Base-by-base conservation (phyloP, 1,140 invertebrate genomes). In the Diorhabda sublineata region DNA sequence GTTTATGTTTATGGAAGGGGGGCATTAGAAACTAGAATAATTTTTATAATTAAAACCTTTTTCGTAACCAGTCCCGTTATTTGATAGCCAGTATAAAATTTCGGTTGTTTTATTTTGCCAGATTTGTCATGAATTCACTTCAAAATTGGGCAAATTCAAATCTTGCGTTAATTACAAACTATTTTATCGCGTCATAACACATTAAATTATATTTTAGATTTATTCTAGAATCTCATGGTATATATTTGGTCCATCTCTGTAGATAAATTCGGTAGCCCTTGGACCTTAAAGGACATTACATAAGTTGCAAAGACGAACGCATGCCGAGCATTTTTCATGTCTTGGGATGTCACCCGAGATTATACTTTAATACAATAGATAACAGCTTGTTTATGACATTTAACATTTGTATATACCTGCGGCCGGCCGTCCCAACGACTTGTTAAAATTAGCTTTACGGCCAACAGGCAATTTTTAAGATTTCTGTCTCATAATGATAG, bases 361-460 rank as follows among this genome's bases (percentile, higher is more conserved):
- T 64, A 64, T 59, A 26, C 56, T 59, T 61, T 64, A 61, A 69
- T 69, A 69, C 58, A 69, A 61, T 57, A 64, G 63, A 69, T 69
- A 69, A 69, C 61, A 45, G 58, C 68, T 64, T 66, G 68, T 69
- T 65, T 65, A 65, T 65, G 63, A 59, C 63, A 57, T 67, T 62
- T 58, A 44, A 68, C 66, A 61, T 68, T 68, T 68, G 45, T 68
- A 68, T 68, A 68, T 45, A 26, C 9, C 63, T 56, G 52, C 11
- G 58, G 2, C 58, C 42, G 58, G 41, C 45, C n/a, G 11, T 41
- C 42, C 26, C n/a, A n/a, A 11, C 61, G 68, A 64, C 68, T 65
- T 69, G 65, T 69, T 69, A 69, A 44, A 64, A 43, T 65, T 63
- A 42, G 42, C 59, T 64, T 58, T 68, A 64, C 58, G 47, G n/a